Conservation (phyloP, 2,113 vertebrate genomes). For the Chrysemys picta region DNA sequence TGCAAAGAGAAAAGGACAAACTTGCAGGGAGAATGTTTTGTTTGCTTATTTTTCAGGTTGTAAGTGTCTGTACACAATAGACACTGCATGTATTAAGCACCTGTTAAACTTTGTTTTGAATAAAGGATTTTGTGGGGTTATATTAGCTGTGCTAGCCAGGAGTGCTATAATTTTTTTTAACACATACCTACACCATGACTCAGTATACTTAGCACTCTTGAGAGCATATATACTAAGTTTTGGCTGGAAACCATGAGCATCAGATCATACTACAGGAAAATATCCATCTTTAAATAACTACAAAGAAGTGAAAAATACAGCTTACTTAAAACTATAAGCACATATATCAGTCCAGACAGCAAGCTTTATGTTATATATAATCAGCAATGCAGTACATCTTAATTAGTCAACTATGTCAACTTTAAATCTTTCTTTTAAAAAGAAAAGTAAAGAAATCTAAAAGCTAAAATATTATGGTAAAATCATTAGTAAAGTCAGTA, state of each 20-base stretch:
- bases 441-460: background rate
- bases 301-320: background rate
- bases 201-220: background rate
- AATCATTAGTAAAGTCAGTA: background rate
- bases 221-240: background rate
- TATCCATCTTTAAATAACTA: background rate
- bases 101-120: background rate
- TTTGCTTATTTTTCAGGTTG: background rate
- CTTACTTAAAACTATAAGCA: background rate
- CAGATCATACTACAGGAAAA: background rate
- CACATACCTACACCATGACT: background rate
- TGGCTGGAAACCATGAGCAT: background rate
- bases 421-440: background rate
- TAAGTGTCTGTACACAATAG: background rate
- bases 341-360: background rate
- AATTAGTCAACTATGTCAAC: background rate
- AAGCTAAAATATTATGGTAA: background rate
- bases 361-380: background rate
- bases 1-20: background rate
- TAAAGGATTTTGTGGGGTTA: background rate
- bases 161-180: background rate
- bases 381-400: background rate
- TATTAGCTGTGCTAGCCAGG: background rate
- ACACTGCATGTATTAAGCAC: background rate
- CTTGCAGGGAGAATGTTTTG: background rate